These are phyloP conservation scores for Bufo gargarizans DNA, from an alignment of 2,113 vertebrate species.

Conservation along the genomic window DNA sequence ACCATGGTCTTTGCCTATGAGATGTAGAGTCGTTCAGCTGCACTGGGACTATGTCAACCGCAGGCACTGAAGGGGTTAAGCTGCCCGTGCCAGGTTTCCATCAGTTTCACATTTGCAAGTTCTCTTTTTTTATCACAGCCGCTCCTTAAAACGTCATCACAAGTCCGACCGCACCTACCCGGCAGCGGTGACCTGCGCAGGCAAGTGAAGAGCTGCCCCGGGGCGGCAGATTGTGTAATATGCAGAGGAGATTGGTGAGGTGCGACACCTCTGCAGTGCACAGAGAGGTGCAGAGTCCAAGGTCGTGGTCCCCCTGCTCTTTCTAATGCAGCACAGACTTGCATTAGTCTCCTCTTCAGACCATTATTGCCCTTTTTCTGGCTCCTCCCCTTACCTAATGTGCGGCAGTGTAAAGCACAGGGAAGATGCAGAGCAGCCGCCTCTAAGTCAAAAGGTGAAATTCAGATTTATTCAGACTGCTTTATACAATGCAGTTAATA, in stretches of 20 bases:
- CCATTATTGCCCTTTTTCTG: too few relatives aligned
- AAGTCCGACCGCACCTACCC: slow-evolving; percentile 21
- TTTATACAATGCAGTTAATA: too few relatives aligned
- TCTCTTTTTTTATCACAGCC: slow-evolving; percentile 32
- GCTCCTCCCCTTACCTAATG: too few relatives aligned
- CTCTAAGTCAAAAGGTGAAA: too few relatives aligned
- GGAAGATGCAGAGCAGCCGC: neutral
- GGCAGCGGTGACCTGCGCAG: neutral
- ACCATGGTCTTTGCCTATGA: too few relatives aligned
- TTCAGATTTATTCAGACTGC: too few relatives aligned
- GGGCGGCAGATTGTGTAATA: neutral
- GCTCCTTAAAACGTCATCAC: slow-evolving; percentile 17
- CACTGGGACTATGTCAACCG: too few relatives aligned
- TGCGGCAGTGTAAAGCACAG: neutral
- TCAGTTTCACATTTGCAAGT: neutral
- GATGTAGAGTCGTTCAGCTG: too few relatives aligned
- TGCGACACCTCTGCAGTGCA: neutral
- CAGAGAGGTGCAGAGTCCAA: too few relatives aligned
- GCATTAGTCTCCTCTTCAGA: too few relatives aligned
- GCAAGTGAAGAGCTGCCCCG: neutral
- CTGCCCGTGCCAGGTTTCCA: neutral
- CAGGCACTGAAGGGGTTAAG: neutral
- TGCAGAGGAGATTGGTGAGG: neutral
- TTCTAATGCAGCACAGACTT: too few relatives aligned
- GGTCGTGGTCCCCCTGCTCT: too few relatives aligned